Conservation (phyloP, 2,797 vertebrate species). For the Pteropus rufus region DNA sequence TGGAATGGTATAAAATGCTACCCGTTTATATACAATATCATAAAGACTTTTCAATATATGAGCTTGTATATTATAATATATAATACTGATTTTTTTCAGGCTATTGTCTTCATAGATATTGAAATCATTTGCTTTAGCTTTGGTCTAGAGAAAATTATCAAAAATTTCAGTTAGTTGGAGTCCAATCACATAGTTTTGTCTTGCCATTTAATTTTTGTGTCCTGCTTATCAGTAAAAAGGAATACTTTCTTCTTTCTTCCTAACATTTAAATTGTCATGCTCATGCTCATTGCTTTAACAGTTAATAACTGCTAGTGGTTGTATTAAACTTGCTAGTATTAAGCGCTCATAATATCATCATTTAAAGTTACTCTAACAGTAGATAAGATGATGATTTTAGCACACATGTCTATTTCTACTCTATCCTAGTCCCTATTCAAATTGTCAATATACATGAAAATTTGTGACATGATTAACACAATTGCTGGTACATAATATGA, state of each 20-base stretch:
- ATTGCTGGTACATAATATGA: neutral
- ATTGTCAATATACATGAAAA: neutral
- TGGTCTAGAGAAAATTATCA: neutral
- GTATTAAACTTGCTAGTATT: neutral
- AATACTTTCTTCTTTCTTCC: neutral
- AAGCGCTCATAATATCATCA: neutral
- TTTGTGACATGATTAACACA: neutral
- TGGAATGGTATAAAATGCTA: neutral
- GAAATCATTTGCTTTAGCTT: neutral
- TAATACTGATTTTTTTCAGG: neutral
- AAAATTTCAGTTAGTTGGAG: neutral
- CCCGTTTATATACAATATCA: neutral
- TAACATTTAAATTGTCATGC: neutral
- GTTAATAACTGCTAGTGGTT: neutral
- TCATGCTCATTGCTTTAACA: neutral
- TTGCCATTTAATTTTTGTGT: slow-evolving; percentile 10
- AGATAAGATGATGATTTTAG: neutral
- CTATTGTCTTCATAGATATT: neutral
- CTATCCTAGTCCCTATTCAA: neutral
- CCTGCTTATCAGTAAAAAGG: neutral
- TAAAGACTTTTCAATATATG: neutral
- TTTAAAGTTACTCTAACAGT: neutral
- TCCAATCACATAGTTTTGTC: neutral
- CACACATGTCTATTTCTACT: neutral
- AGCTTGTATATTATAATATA: neutral